A percentile compares a stretch with the other conserved stretches of the same genome.
Evolutionary conservation across 2,888 invertebrate genomes (phyloP).

Genomic region (Himalopsyche japonica): DNA sequence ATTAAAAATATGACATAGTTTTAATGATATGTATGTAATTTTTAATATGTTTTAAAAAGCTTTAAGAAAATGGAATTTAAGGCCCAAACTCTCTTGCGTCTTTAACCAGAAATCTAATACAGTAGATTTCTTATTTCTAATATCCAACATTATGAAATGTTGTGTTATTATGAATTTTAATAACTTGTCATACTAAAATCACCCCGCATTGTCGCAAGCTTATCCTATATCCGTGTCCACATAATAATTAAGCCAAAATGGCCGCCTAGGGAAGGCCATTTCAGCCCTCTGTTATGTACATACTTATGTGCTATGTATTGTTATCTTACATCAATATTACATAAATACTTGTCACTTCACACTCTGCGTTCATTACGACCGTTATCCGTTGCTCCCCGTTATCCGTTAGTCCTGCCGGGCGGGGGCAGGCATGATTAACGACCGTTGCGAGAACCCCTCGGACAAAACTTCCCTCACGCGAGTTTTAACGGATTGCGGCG

Average conservation of each 20-base stretch:
- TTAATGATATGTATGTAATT: too few species aligned
- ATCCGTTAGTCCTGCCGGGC: conserved; percentile 2
- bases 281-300: neutral
- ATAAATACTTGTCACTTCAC: conserved; percentile 36
- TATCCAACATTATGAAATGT: neutral
- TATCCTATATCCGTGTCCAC: neutral
- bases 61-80: too few species aligned
- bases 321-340: conserved; percentile 36
- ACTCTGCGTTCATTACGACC: conserved; percentile 30
- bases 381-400: conserved; percentile 25
- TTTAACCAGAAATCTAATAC: too few species aligned
- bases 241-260: neutral
- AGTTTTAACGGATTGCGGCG: conserved; percentile 41
- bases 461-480: conserved; percentile 39
- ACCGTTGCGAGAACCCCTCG: conserved; percentile 38
- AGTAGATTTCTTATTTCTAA: too few species aligned
- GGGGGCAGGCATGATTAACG: conserved; percentile 41
- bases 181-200: neutral
- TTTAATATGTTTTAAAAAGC: too few species aligned
- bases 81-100: too few species aligned
- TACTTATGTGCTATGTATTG: conserved; percentile 12
- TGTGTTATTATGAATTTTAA: neutral
- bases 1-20: too few species aligned
- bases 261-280: neutral
- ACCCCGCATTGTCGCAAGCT: neutral